These are phyloP conservation scores for Peromyscus attwateri DNA, from an alignment of 2,797 vertebrate species.

Conservation along the genomic window DNA sequence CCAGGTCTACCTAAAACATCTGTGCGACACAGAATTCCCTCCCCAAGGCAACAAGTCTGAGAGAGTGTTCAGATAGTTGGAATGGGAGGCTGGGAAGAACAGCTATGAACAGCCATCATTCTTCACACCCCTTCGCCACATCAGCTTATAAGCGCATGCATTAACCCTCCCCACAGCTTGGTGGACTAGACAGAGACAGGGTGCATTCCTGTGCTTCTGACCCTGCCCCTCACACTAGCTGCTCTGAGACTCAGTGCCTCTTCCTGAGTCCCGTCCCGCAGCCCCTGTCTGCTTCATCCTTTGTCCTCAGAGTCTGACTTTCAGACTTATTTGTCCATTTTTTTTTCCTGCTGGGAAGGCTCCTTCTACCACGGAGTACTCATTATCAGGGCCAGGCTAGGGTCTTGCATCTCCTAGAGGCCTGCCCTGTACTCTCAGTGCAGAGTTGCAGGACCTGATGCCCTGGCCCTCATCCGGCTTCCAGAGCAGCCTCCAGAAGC, in stretches of 20 bases:
- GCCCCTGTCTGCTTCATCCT: not conserved
- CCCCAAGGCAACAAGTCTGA: not conserved
- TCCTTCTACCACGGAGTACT: not conserved
- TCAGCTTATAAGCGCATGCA: too few relatives aligned
- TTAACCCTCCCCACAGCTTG: fast-evolving
- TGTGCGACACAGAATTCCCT: not conserved
- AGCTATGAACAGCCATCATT: not conserved
- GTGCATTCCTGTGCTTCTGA: not conserved
- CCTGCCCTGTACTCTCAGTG: not conserved
- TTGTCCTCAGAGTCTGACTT: not conserved
- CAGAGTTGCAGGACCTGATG: not conserved
- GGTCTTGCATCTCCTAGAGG: not conserved
- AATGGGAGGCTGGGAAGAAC: not conserved
- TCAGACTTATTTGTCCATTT: not conserved
- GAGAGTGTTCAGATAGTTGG: not conserved
- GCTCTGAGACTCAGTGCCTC: not conserved
- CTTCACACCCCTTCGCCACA: not conserved
- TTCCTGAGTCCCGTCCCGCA: not conserved
- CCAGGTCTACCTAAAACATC: not conserved
- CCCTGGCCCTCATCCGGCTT: not conserved
- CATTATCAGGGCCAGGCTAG: not conserved
- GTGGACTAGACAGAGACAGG: not conserved
- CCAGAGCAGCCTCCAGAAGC: not conserved
- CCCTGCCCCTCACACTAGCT: not conserved
- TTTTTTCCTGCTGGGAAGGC: not conserved